Conservation (phyloP, 1,140 invertebrate species). For the Andricus grossulariae region DNA sequence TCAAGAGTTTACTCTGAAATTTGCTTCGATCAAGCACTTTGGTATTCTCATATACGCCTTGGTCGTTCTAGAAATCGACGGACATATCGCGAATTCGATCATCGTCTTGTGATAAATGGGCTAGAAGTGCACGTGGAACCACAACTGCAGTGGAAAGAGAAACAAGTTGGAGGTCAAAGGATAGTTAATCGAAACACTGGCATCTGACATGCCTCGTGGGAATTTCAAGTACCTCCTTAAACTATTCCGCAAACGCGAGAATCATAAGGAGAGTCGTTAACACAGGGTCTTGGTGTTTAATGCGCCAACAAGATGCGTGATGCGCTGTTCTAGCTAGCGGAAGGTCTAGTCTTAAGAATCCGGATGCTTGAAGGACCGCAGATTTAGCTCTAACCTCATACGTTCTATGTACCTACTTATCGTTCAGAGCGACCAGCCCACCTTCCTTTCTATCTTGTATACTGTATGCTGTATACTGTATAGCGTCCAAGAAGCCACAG, state of each 20-base stretch:
- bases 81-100: constrained; percentile 60
- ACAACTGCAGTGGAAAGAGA: background rate
- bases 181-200: constrained; percentile 37
- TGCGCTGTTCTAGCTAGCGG: constrained; percentile 1
- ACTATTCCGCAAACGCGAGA: constrained; percentile 35
- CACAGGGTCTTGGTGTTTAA: constrained; percentile 22
- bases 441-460: constrained; percentile 37
- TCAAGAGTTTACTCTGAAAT: background rate
- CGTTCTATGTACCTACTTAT: constrained; percentile 22
- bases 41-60: background rate
- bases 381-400: constrained; percentile 3
- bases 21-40: constrained; percentile 36
- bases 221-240: constrained; percentile 3
- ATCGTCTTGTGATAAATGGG: constrained; percentile 39
- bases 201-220: constrained; percentile 31
- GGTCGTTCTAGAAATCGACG: constrained; percentile 57
- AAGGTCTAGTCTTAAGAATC: constrained; percentile 25
- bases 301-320: constrained; percentile 51
- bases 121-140: background rate
- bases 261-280: constrained; percentile 32
- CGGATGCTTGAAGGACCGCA: background rate
- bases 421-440: constrained; percentile 38
- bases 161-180: constrained; percentile 16
- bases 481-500: constrained; percentile 25
- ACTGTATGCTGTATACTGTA: background rate